Evolutionary conservation across 2,888 invertebrate species (phyloP), one percentile per base, ranked within the genome.

Genomic region (Nemotelus nigrinus): DNA sequence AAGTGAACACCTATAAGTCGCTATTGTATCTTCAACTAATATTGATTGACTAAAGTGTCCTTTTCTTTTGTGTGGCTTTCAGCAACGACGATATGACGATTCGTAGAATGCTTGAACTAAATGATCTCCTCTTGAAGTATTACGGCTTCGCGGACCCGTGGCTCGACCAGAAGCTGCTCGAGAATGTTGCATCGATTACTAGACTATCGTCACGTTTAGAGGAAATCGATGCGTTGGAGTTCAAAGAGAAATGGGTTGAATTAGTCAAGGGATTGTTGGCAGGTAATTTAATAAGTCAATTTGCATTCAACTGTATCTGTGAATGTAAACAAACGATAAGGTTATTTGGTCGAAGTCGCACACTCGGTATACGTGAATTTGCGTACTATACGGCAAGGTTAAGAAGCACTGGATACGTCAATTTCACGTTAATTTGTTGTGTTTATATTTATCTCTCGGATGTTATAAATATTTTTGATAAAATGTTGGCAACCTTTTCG

Each of bases 81-180:
- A 58, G 58, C 58, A 10, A 8, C 3, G 70, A 70, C 8, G 44
- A n/a, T n/a, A 90, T 98, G 82, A 97, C 96, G 80, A 95, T 98
- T 80, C 89, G 98, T 84, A 93, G 94, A 84, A 89, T 99, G 80
- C 89, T 99, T 82, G 97, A 98, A 86, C 93, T 96, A 82, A 94
- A 97, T 83, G 97, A 97, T 88, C 96, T 96, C 84, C 94, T 93
- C 84, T 90, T 98, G 85, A 92, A 94, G 83, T 94, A 96, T 84
- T 95, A 94, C 85, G 95, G 96, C 80, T 98, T 99, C 86, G 93
- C 94, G 82, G 98, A 99, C 88, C 94, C 97, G 63, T 93, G 92
- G 92, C 88, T 90, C 79, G 88, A 93, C 88, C 96, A 96, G 89
- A 98, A 98, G 85, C 92, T 93, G 84, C 88, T 90, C 83, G 98